phyloP scores from a whole-genome alignment of 2,113 vertebrate species.

The Quiscalus mexicanus region DNA sequence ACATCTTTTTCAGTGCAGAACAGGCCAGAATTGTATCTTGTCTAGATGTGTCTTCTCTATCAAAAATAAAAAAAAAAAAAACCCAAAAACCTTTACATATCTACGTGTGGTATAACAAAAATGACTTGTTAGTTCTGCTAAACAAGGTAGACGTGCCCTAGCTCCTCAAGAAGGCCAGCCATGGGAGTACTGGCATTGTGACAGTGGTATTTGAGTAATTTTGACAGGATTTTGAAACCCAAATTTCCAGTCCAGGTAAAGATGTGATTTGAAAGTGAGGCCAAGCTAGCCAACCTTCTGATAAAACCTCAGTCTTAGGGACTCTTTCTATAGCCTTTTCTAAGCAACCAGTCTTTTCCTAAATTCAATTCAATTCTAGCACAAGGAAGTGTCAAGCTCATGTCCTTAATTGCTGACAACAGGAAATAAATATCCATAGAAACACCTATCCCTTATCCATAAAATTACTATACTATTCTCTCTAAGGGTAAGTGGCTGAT shows the following conservation, averaged over 20 bases:
- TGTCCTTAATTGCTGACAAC: background rate
- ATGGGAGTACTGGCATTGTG: background rate
- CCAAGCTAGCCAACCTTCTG: background rate
- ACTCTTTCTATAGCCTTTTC: background rate
- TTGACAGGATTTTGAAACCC: background rate
- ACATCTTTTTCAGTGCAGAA: conserved; percentile 87
- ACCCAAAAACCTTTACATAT: background rate
- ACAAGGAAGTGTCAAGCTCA: background rate
- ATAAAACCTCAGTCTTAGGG: background rate
- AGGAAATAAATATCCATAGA: background rate
- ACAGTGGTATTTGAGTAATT: background rate
- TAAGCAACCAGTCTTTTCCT: background rate
- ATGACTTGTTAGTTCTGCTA: background rate
- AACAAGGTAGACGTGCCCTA: background rate
- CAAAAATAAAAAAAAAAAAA: background rate
- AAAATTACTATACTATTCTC: background rate
- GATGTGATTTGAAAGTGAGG: background rate
- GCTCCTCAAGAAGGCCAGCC: background rate
- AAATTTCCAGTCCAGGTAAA: background rate
- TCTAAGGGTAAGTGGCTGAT: background rate
- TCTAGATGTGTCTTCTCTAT: conserved; percentile 74
- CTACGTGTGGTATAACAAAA: background rate
- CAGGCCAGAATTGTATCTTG: conserved; percentile 81
- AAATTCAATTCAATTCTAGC: background rate
- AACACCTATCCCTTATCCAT: background rate